Evolutionary conservation across 2,113 vertebrate species (phyloP), one percentile per base, ranked within the genome.

Genomic region (Scatophagus argus): DNA sequence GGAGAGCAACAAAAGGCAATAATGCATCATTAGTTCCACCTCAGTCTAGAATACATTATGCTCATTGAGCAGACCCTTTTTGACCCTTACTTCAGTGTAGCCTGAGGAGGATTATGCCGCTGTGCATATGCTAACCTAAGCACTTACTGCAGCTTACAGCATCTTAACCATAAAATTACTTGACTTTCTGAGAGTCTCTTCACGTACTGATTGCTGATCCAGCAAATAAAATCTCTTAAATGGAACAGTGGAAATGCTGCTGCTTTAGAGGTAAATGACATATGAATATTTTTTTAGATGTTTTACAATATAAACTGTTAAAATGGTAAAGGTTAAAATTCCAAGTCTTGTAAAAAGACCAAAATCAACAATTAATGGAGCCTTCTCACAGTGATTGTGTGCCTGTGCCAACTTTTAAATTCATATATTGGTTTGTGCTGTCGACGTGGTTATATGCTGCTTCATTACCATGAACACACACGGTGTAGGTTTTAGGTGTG

Each of bases 81-180:
- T 78, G 81, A 84, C 79, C 83, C 51, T 41, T 1, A 6, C 73
- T 23, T 60, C 25, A 3, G 1, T 25, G 55, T 55, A 59, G 71
- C 64, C 17, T 8, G 36, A 6, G 51, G 74, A 36, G 73, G 62
- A 59, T 44, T 49, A 73, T 47, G 16, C 38, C 47, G 68, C 21
- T 38, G 54, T 74, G 68, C 46, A 55, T 59, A 44, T 75, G 83
- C 85, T 39, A 65, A 71, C 51, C 66, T 61, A 67, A 85, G 87
- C 83, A 77, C 74, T 87, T 83, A 47, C 73, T 55, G 70, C 73
- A 56, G 75, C 74, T 76, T 29, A 65, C 77, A 52, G 77, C 77
- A 38, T 70, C 72, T 79, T 84, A 82, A 81, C 77, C 68, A 69
- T 76, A 71, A 84, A 80, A 75, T 74, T 3, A 81, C 46, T 54